Percentiles rank a stretch among this genome's conserved stretches.
Evolutionary conservation across 2,113 vertebrate species (phyloP).

Genomic region (Dolichallabes microphthalmus): DNA sequence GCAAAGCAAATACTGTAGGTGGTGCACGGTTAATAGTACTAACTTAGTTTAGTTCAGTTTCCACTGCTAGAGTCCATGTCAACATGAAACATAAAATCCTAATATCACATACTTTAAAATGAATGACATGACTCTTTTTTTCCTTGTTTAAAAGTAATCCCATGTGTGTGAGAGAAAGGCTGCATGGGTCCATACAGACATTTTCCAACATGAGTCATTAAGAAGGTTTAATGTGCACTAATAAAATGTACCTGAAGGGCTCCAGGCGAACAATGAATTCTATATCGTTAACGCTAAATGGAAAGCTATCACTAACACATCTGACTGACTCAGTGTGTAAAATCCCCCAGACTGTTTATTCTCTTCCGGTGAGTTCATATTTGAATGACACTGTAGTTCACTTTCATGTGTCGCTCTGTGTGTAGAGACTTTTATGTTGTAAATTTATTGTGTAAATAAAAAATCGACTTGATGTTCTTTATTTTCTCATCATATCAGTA

Average conservation of each 20-base stretch:
- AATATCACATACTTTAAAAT: neutral
- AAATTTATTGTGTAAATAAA: too few species aligned
- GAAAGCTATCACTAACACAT: conserved; percentile 5
- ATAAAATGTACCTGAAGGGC: conserved; percentile 22
- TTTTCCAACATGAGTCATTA: conserved; percentile 53
- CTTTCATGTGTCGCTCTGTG: too few species aligned
- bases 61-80: neutral
- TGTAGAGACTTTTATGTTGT: too few species aligned
- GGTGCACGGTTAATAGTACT: neutral
- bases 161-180: conserved; percentile 29
- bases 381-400: too few species aligned
- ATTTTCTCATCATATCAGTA: too few species aligned
- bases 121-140: conserved; percentile 2
- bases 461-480: too few species aligned
- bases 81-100: neutral
- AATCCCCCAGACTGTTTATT: too few species aligned
- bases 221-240: conserved; percentile 31
- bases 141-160: conserved; percentile 6
- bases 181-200: neutral
- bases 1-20: neutral
- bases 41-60: neutral
- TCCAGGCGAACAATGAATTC: conserved; percentile 32
- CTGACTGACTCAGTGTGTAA: too few species aligned
- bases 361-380: too few species aligned
- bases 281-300: neutral